Evolutionary conservation across 2,888 invertebrate genomes (phyloP), one percentile per base, ranked within the genome.

Genomic region (Brachyptera risi): DNA sequence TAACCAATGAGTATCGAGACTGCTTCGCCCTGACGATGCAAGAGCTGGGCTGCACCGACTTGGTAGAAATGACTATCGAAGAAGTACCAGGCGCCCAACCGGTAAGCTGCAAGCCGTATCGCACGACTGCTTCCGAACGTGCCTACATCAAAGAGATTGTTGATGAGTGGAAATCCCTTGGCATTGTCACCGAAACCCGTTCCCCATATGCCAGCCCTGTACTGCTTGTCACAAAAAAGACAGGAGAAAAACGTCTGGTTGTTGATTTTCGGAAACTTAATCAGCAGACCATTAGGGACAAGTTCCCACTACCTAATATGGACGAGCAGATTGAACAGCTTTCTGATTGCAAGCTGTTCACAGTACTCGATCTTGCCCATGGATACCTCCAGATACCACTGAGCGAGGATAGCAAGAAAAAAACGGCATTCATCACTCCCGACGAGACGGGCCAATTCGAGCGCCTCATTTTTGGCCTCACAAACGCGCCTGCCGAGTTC

Each of bases 341-440:
- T 5, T 5, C 35, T 7, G 11, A 31, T 11, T 5, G 7, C 5
- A 31, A 31, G 35, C 5, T 31, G 11, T 31, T 31, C 35, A 7
- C 35, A 31, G 35, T 31, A 31, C 5, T 31, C 5, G 35, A 31
- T 31, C 35, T 31, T 31, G 58, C 57, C 3, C 24, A 50, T 3
- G 70, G 68, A 1, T 72, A 66, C 56, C 65, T 67, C 59, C 69
- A 69, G 40, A 66, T 71, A 17, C 67, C 66, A 11, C 60, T 72
- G 31, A 56, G 57, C 1, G 57, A 63, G 13, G 63, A 64, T 0
- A 65, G 68, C 50, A 63, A 68, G 15, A 58, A 59, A 1, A 71
- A 72, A 23, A 71, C 70, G 3, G 71, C 69, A 0, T 70, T 72
- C n/a, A n/a, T n/a, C n/a, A n/a, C n/a, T n/a, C n/a, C n/a, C n/a